A percentile compares a stretch with the other conserved stretches of the same genome.
These are phyloP conservation scores for Caenorhabditis plicata DNA, from an alignment of 2,888 invertebrate genomes.

Conservation along the genomic window DNA sequence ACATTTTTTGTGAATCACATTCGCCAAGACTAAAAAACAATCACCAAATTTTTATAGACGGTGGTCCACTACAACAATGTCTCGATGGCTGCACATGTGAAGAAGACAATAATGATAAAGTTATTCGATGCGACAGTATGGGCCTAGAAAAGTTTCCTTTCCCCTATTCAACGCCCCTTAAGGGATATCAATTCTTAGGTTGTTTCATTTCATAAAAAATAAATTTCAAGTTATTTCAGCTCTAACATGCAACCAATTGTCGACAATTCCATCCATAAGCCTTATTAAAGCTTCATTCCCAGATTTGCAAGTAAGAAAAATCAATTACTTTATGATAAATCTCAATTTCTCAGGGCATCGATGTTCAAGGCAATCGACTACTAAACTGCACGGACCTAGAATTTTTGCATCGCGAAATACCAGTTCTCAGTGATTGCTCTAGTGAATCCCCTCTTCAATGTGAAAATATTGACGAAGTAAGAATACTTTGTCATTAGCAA, in stretches of 20 bases:
- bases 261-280: slow-evolving; percentile 24
- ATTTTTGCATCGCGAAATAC: slow-evolving; percentile 16
- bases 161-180: slow-evolving; percentile 29
- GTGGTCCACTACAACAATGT: too few relatives aligned
- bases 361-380: slow-evolving; percentile 41
- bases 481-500: background rate
- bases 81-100: slow-evolving; percentile 44
- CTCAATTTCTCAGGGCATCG: slow-evolving; percentile 46
- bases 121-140: slow-evolving; percentile 39
- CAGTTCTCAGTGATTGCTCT: slow-evolving; percentile 28
- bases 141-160: slow-evolving; percentile 29
- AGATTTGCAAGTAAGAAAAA: too few relatives aligned
- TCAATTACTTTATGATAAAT: too few relatives aligned
- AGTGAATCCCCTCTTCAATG: slow-evolving; percentile 25
- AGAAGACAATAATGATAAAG: slow-evolving; percentile 26
- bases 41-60: too few relatives aligned
- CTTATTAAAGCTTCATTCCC: slow-evolving; percentile 45
- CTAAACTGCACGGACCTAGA: slow-evolving; percentile 32
- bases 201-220: background rate
- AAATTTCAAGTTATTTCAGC: slow-evolving; percentile 20
- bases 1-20: too few relatives aligned
- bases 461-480: slow-evolving; percentile 18
- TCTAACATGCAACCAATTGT: slow-evolving; percentile 43
- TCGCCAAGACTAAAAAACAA: too few relatives aligned
- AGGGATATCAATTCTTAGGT: slow-evolving; percentile 37